phyloP scores from a whole-genome alignment of 2,797 vertebrate species.

The Molossus molossus region DNA sequence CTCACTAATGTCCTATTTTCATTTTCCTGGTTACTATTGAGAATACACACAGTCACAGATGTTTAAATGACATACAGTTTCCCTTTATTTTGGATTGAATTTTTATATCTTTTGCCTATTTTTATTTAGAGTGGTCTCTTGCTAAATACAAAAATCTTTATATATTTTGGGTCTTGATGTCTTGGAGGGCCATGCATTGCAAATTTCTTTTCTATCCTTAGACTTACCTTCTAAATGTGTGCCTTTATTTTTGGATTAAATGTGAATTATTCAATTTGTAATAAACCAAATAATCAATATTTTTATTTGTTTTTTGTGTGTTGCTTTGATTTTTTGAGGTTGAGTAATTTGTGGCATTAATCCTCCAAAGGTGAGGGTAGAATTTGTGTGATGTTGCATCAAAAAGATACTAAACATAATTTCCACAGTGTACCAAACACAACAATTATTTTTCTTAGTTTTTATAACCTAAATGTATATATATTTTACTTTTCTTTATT shows the following conservation, averaged over 20 bases:
- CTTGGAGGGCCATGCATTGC: neutral
- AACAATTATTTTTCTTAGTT: neutral
- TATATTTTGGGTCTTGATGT: neutral
- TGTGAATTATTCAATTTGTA: slow-evolving; percentile 38
- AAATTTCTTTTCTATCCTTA: slow-evolving; percentile 9
- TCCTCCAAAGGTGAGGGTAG: neutral
- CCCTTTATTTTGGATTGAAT: neutral
- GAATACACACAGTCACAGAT: neutral
- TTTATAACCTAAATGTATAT: neutral
- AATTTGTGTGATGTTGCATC: neutral
- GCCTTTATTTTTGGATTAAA: neutral
- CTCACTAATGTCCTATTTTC: slow-evolving; percentile 1
- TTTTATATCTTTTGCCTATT: neutral
- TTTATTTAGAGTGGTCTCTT: neutral
- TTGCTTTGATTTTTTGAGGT: neutral
- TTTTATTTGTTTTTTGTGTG: neutral
- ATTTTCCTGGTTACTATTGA: neutral
- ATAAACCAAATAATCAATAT: slow-evolving; percentile 22
- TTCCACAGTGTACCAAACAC: neutral
- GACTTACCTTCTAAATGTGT: slow-evolving; percentile 8
- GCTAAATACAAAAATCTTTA: neutral
- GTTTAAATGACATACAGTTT: neutral
- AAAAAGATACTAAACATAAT: slow-evolving; percentile 13
- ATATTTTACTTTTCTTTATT: neutral
- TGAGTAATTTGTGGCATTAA: slow-evolving; percentile 15